Evolutionary conservation across 2,113 vertebrate genomes (phyloP), one percentile per base, ranked within the genome.

Genomic region (Irena cyanogastra): DNA sequence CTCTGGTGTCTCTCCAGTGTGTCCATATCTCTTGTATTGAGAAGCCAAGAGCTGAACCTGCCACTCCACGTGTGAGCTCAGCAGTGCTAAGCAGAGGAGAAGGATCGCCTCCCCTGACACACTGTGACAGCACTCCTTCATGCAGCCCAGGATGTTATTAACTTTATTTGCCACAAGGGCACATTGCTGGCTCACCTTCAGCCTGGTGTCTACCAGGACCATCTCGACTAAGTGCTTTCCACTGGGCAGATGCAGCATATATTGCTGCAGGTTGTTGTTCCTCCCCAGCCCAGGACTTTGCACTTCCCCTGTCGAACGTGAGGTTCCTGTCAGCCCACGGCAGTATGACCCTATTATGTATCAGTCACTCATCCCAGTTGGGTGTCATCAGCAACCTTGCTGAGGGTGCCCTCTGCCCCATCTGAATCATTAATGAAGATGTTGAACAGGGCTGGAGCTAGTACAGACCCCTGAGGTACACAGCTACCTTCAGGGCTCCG

Each of bases 311-410:
- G 18, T 24, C 22, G 23, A 52, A 18, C 16, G 15, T 5, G 12
- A 70, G 11, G 8, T 3, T 70, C 18, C 50, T 86, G 44, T 35
- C 30, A 75, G 69, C 16, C 45, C 24, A 6, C 41, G 53, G 53
- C 53, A 53, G 17, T 24, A 15, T 47, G 30, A 35, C 14, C 39
- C 30, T 41, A 1, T 4, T 74, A 19, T 33, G 19, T 30, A n/a
- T 59, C 39, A 45, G n/a, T 45, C 53, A 12, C 20, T 82, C 45
- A 60, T 16, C 61, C 16, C 30, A 53, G 16, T 66, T 45, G 8
- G 0, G 0, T 45, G 39, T 26, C 6, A 10, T 30, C 69, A 75
- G 16, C 45, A 66, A 0, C 20, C 28, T 52, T 60, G 33, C 33
- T 81, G 68, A 59, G 37, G 44, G 12, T 7, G 16, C 33, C 13